Conservation (phyloP, 1,140 invertebrate species). For the Zophobas morio region DNA sequence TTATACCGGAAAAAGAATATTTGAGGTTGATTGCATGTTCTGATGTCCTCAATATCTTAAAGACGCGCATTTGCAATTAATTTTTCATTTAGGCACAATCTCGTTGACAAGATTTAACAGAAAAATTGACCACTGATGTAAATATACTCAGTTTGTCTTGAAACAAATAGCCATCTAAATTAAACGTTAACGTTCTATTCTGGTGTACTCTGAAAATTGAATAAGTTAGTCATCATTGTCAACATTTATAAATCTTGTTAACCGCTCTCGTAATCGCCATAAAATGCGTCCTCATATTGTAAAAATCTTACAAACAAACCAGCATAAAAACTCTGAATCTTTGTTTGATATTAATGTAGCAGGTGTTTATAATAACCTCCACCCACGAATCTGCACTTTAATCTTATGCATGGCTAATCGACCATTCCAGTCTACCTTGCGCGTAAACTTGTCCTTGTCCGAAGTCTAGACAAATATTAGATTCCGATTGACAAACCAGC, state of each 20-base stretch:
- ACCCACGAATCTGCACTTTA: slow-evolving; percentile 17
- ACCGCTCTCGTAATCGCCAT: slow-evolving; percentile 11
- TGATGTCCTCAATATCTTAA: too few species aligned
- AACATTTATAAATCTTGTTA: slow-evolving; percentile 33
- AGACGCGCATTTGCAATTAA: too few species aligned
- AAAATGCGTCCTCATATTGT: background rate
- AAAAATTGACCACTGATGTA: too few species aligned
- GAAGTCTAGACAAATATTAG: slow-evolving; percentile 25
- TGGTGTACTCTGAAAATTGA: too few species aligned
- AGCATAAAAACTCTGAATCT: background rate
- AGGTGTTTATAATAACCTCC: slow-evolving; percentile 4
- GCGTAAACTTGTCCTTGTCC: slow-evolving; percentile 17
- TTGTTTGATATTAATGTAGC: background rate
- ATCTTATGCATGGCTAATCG: slow-evolving; percentile 9
- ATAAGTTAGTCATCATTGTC: slow-evolving; percentile 5
- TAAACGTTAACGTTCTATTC: slow-evolving; percentile 1
- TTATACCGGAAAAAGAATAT: too few species aligned
- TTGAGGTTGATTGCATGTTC: too few species aligned
- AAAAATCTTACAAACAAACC: too few species aligned
- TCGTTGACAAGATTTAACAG: too few species aligned
- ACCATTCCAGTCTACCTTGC: slow-evolving; percentile 33
- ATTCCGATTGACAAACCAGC: too few species aligned
- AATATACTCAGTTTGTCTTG: background rate
- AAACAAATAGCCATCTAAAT: background rate
- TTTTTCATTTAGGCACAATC: too few species aligned